Conservation (phyloP, 2,888 invertebrate genomes). For the Oscheius onirici region DNA sequence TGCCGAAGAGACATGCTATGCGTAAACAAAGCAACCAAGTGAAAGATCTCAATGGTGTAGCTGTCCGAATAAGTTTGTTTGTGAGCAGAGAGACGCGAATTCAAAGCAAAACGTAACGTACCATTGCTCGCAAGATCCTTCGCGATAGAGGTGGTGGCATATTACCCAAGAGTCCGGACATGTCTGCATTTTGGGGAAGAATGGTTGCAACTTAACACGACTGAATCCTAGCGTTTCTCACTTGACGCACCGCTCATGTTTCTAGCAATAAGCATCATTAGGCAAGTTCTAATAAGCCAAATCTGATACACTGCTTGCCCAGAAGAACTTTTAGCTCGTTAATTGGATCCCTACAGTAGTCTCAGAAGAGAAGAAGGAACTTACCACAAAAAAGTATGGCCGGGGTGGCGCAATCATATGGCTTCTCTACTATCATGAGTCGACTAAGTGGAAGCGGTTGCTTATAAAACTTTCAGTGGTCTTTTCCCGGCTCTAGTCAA, state of each 20-base stretch:
- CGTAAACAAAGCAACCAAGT: too few relatives aligned
- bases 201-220: not conserved
- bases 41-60: not conserved
- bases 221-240: conserved; percentile 5
- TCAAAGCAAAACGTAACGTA: conserved; percentile 31
- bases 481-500: conserved; percentile 19
- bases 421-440: conserved; percentile 22
- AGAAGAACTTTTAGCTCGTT: not conserved
- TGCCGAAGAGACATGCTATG: too few relatives aligned
- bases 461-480: conserved; percentile 32
- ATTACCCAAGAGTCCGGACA: conserved; percentile 41
- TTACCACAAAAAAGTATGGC: conserved; percentile 10
- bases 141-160: conserved; percentile 56
- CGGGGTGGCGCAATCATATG: conserved; percentile 15
- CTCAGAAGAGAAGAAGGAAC: conserved; percentile 8
- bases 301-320: conserved; percentile 37
- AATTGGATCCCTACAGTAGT: conserved; percentile 24
- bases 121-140: conserved; percentile 55
- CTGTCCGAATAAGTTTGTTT: too few relatives aligned
- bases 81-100: too few relatives aligned
- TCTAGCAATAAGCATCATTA: conserved; percentile 44
- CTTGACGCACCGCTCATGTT: conserved; percentile 10
- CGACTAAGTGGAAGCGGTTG: conserved; percentile 12
- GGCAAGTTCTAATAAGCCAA: conserved; percentile 41
- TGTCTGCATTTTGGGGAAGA: conserved; percentile 33